Conservation (phyloP, 2,797 vertebrate species). For the Coregonus ussuriensis region DNA sequence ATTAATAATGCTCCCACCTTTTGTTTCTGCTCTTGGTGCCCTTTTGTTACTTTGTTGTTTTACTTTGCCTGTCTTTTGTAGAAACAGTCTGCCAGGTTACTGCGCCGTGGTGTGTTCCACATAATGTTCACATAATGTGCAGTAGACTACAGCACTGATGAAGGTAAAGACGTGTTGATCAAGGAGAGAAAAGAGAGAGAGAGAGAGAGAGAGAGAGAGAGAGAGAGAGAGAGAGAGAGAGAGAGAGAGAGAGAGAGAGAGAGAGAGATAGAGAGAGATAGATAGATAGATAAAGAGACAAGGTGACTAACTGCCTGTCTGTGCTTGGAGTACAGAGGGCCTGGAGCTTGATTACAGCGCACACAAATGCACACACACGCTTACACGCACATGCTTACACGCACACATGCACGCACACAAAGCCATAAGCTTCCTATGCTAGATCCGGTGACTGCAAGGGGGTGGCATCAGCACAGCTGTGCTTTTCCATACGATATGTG, state of each 20-base stretch:
- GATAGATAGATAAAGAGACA: constrained; percentile 20
- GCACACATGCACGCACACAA: too few relatives aligned
- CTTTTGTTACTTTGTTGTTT: constrained; percentile 67
- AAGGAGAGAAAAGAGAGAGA: not conserved
- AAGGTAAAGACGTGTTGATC: not conserved
- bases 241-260: constrained; percentile 27
- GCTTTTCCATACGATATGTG: not conserved
- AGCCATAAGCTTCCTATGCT: too few relatives aligned
- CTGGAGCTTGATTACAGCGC: not conserved
- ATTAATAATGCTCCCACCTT: constrained; percentile 69
- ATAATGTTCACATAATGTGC: not conserved
- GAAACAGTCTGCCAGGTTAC: not conserved
- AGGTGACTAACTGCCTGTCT: not conserved
- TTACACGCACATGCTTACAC: too few relatives aligned
- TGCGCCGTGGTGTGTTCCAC: not conserved
- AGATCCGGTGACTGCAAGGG: too few relatives aligned
- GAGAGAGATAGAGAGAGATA: not conserved
- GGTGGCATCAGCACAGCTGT: not conserved
- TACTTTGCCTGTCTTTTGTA: constrained; percentile 54
- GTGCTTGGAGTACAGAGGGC: not conserved
- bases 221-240: not conserved
- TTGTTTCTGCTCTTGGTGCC: constrained; percentile 73
- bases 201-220: too few relatives aligned
- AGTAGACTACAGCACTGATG: not conserved
- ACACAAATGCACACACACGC: too few relatives aligned